Evolutionary conservation across 92 coral and sea anemone species (phyloP).

Genomic region (Palythoa heliodiscus): DNA sequence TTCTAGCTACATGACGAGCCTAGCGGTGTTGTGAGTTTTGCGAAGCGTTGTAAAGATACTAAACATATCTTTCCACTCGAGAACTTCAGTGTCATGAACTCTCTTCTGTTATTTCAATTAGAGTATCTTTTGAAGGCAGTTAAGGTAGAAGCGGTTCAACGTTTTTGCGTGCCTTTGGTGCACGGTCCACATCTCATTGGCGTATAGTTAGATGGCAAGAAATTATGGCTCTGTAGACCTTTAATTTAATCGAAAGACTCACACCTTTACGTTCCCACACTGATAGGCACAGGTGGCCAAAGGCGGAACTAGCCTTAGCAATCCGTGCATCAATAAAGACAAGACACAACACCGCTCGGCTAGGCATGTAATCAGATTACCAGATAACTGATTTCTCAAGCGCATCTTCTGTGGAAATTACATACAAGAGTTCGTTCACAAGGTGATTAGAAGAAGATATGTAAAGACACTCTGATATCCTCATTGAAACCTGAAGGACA

Average conservation of each 20-base stretch:
- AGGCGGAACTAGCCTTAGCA: slow-evolving; percentile 40
- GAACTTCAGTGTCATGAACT: slow-evolving; percentile 42
- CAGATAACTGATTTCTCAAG: no score
- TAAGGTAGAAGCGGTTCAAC: slow-evolving; percentile 34
- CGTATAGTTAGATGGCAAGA: slow-evolving; percentile 38
- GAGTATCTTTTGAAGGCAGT: slow-evolving; percentile 28
- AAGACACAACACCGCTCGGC: no score
- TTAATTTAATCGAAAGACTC: slow-evolving; percentile 24
- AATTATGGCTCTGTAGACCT: slow-evolving; percentile 42
- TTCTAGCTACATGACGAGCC: no score
- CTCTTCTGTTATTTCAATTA: slow-evolving; percentile 32
- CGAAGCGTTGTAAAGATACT: no score
- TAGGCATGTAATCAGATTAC: no score
- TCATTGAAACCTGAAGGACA: no score
- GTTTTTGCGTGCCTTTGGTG: slow-evolving; percentile 41
- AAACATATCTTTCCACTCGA: slow-evolving; percentile 6
- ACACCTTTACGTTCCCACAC: slow-evolving; percentile 20
- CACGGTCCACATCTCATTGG: slow-evolving; percentile 48
- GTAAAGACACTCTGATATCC: no score
- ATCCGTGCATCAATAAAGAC: not conserved
- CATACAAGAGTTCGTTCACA: no score
- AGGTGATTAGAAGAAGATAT: no score
- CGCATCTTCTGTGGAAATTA: no score
- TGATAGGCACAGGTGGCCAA: slow-evolving; percentile 29
- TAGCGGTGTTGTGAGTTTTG: no score